Conservation (phyloP, 2,888 invertebrate genomes). For the Hypselothyrea guttata region DNA sequence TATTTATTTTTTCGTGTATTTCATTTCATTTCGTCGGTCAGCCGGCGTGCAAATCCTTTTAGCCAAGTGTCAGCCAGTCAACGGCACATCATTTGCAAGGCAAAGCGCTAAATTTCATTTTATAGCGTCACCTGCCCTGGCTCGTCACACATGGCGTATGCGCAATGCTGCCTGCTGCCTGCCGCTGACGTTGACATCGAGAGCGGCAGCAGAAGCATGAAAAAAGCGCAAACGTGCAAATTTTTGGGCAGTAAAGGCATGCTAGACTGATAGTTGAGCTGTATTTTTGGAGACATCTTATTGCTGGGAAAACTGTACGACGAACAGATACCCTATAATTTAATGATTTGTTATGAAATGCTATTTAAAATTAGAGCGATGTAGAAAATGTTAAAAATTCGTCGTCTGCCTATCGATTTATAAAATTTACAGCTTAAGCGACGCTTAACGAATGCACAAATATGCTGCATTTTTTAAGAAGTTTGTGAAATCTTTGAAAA, state of each 20-base stretch:
- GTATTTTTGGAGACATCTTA: too few species aligned
- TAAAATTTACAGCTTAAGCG: too few species aligned
- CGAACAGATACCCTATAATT: too few species aligned
- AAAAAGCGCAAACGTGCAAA: slow-evolving; percentile 1
- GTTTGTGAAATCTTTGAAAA: too few species aligned
- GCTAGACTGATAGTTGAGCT: background rate
- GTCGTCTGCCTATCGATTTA: too few species aligned
- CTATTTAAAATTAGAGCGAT: too few species aligned
- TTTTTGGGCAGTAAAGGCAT: background rate
- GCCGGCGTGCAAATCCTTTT: slow-evolving; percentile 66
- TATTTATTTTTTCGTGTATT: slow-evolving; percentile 1
- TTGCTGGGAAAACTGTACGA: too few species aligned
- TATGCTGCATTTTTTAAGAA: too few species aligned
- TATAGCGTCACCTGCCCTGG: slow-evolving; percentile 34
- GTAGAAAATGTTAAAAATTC: too few species aligned
- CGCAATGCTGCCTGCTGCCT: slow-evolving; percentile 36
- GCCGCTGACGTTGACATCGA: slow-evolving; percentile 39
- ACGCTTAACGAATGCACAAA: too few species aligned
- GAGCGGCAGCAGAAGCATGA: slow-evolving; percentile 9
- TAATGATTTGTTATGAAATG: too few species aligned
- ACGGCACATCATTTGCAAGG: slow-evolving; percentile 72
- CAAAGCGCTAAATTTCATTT: slow-evolving; percentile 76
- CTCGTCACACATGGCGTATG: slow-evolving; percentile 37
- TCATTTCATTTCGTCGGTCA: slow-evolving; percentile 42
- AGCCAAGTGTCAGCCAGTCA: slow-evolving; percentile 64